Conservation (phyloP, 2,888 invertebrate species). For the Rhodophaea formosa region DNA sequence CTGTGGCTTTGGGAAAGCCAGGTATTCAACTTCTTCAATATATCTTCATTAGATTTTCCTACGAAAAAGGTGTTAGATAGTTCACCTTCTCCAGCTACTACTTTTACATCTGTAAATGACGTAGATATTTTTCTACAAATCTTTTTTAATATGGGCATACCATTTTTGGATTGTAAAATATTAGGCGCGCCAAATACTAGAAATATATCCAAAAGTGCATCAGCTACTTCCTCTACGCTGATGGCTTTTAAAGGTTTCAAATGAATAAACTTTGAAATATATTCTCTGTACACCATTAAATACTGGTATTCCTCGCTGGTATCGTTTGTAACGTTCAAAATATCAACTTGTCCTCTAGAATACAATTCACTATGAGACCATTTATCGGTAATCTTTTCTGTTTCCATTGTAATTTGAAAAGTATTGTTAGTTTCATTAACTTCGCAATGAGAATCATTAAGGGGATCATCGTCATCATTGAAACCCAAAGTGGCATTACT, state of each 20-base stretch:
- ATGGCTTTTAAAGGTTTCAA: slow-evolving; percentile 48
- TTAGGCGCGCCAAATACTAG: slow-evolving; percentile 56
- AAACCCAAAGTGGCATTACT: not conserved
- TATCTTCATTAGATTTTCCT: slow-evolving; percentile 50
- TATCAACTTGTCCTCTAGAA: slow-evolving; percentile 53
- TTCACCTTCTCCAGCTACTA: slow-evolving; percentile 39
- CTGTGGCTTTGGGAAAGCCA: slow-evolving; percentile 45
- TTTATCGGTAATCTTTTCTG: not conserved
- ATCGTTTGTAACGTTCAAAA: slow-evolving; percentile 46
- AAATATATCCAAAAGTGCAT: slow-evolving; percentile 50
- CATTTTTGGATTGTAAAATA: slow-evolving; percentile 57
- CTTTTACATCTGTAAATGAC: slow-evolving; percentile 43
- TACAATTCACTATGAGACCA: slow-evolving; percentile 43
- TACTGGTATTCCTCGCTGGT: slow-evolving; percentile 48
- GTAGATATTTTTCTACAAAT: slow-evolving; percentile 47
- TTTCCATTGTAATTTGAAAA: slow-evolving; percentile 17
- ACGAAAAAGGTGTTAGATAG: slow-evolving; percentile 33
- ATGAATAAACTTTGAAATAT: slow-evolving; percentile 48
- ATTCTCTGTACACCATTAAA: slow-evolving; percentile 52
- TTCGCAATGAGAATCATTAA: not conserved
- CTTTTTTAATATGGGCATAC: slow-evolving; percentile 42
- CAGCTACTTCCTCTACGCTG: slow-evolving; percentile 44
- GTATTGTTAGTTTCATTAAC: not conserved
- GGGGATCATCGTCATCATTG: not conserved
- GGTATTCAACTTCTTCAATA: slow-evolving; percentile 44